These are phyloP conservation scores for Thamnophis sirtalis DNA, from an alignment of 2,113 vertebrate genomes.

Conservation along the genomic window DNA sequence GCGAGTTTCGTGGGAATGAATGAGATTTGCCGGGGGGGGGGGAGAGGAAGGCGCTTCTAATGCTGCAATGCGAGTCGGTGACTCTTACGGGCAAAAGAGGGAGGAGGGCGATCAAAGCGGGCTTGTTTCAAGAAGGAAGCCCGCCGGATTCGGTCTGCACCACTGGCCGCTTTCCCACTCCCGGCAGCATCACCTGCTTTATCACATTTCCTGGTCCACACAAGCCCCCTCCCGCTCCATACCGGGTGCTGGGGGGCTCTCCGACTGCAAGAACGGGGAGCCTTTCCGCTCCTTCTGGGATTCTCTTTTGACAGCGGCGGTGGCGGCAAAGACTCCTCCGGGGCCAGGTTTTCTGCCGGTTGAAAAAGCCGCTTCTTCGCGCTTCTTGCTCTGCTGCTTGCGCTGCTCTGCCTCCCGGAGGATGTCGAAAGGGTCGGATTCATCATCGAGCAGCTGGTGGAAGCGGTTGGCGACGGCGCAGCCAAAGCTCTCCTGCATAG, in stretches of 20 bases:
- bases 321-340: not conserved
- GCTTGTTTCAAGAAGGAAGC: not conserved
- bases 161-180: not conserved
- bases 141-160: not conserved
- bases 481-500: slow-evolving; percentile 75
- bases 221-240: not conserved
- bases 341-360: slow-evolving; percentile 22
- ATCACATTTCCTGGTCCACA: not conserved
- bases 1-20: not conserved
- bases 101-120: not conserved
- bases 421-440: slow-evolving; percentile 85
- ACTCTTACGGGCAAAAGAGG: not conserved
- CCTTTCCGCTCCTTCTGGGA: slow-evolving; percentile 68
- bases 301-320: slow-evolving; percentile 50
- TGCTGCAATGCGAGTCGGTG: not conserved
- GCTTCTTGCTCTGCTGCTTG: slow-evolving; percentile 66
- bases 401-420: slow-evolving; percentile 71
- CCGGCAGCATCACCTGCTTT: not conserved
- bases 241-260: not conserved
- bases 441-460: slow-evolving; percentile 82
- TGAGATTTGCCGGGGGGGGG: not conserved
- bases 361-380: slow-evolving; percentile 38
- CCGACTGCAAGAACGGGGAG: slow-evolving; percentile 29
- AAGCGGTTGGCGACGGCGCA: slow-evolving; percentile 86
- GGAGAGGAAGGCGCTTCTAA: accelerated